Percentiles rank a stretch among this genome's conserved stretches.
Conservation (phyloP, 1,140 invertebrate species). For the Apocrypta bakeri region DNA sequence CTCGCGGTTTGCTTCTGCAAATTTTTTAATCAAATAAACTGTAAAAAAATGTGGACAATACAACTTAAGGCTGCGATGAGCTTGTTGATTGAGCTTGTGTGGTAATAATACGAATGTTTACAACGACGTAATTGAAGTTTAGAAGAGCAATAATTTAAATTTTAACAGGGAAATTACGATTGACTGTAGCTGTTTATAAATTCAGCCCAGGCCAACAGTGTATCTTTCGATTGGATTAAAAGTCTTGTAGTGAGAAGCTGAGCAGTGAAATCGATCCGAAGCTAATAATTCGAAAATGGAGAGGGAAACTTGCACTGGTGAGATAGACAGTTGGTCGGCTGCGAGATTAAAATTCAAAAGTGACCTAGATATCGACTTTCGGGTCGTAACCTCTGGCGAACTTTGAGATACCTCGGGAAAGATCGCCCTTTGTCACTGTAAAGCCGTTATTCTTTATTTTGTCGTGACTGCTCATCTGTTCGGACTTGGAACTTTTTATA, state of each 20-base stretch:
- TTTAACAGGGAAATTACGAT: too few relatives aligned
- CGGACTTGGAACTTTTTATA: too few relatives aligned
- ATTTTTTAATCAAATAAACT: too few relatives aligned
- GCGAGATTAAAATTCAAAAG: conserved; percentile 68
- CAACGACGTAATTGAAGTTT: too few relatives aligned
- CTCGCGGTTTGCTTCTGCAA: too few relatives aligned
- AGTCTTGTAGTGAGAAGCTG: background rate
- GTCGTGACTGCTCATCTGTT: background rate
- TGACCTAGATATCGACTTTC: conserved; percentile 62
- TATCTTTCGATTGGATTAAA: background rate
- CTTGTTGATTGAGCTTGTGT: too few relatives aligned
- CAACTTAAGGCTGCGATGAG: too few relatives aligned
- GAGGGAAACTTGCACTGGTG: background rate
- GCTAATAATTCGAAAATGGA: conserved; percentile 45
- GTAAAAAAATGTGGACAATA: too few relatives aligned
- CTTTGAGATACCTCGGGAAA: conserved; percentile 15
- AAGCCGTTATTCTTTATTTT: conserved; percentile 2
- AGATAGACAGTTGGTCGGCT: conserved; percentile 48
- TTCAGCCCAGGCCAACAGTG: background rate
- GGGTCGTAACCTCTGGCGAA: conserved; percentile 27
- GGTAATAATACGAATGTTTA: too few relatives aligned
- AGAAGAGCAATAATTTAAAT: too few relatives aligned
- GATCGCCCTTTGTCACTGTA: background rate
- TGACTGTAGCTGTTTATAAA: too few relatives aligned
- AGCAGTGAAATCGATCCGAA: conserved; percentile 7